Base-by-base conservation (phyloP, 2,888 invertebrate species). In the Cephus rjabovi region DNA sequence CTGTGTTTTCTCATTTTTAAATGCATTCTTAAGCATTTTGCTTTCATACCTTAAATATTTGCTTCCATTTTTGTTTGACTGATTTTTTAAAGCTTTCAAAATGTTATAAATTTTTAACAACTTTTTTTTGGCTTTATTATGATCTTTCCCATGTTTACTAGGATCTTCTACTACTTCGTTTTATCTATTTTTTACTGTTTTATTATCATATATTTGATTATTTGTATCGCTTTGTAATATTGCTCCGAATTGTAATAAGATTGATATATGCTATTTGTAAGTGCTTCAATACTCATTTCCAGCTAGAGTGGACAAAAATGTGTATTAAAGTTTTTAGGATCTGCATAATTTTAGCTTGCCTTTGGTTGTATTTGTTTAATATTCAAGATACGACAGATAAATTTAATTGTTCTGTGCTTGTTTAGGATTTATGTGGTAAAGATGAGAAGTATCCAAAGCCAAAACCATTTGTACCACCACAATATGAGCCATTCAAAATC, bases 401-500 rank as follows among this genome's bases (percentile, higher is more conserved):
- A 76, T 74, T 69, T 30, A 69, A 70, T 56, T 56, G 23, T 15
- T 56, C 9, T 23, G 6, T 56, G 6, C 23, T 56, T 56, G 9
- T 78, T 0, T 77, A 90, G 90, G 90, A 90, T 75, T 81, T 85
- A 68, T 83, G 81, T 68, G 76, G 83, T 31, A 90, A 92, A 83
- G 91, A 89, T 86, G 89, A 92, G 81, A 90, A 91, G 81, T 86
- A 84, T 79, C 77, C 82, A 34, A 90, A 91, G 82, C 75, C 87
- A 76, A 87, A 89, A 83, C 75, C 81, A 31, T 86, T 84, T 76
- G 79, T 84, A 75, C 85, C 89, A 12, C 85, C 95, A 79, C 95
- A 96, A 88, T 95, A 95, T 92, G 95, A 96, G 92, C 94, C 95
- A 71, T 96, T 96, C 89, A 95, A 95, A 86, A 95, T 96, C 1